Base-by-base conservation (phyloP, 2,113 vertebrate genomes). In the human region DNA sequence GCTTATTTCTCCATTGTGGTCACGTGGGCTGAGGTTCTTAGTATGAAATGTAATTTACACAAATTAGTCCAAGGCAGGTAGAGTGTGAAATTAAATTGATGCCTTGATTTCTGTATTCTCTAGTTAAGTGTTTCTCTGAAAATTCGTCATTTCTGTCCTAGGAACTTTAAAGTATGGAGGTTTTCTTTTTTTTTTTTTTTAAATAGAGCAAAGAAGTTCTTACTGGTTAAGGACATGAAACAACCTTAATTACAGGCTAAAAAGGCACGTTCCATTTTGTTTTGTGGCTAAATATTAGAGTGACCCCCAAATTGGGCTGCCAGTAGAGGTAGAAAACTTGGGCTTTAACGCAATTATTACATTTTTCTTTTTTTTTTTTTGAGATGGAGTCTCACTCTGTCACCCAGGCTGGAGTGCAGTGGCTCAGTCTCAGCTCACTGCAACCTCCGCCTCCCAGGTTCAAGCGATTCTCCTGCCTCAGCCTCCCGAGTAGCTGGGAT, bases 71-170 rank as follows among this genome's bases (percentile, higher is more conserved):
- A 94, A 97, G 90, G 82, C 97, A 98, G 97, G 97, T 97, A 98
- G 98, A 97, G 97, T 98, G 97, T 98, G 98, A 98, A 98, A 97
- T 98, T 98, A 98, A 98, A 96, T 96, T 97, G 97, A 98, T 98
- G 97, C 97, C 97, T 97, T 98, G 98, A 98, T 98, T 98, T 98
- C 96, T 95, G 95, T 96, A 97, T 97, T 97, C 97, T 98, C 82
- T 90, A 30, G 96, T 89, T 89, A 98, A 98, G 89, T 96, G 93
- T 97, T 96, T 96, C 91, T 98, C 80, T 92, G 95, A 97, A 94
- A 98, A 97, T 97, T 97, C 93, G 76, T 97, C 96, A 92, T 96
- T 96, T 97, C 94, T 97, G 59, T 97, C 89, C 50, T 96, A 92
- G 92, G 84, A 95, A 98, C 95, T 97, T 97, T 76, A 84, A 97